Base-by-base conservation (phyloP, 2,888 invertebrate species). In the Lamproptera curius region DNA sequence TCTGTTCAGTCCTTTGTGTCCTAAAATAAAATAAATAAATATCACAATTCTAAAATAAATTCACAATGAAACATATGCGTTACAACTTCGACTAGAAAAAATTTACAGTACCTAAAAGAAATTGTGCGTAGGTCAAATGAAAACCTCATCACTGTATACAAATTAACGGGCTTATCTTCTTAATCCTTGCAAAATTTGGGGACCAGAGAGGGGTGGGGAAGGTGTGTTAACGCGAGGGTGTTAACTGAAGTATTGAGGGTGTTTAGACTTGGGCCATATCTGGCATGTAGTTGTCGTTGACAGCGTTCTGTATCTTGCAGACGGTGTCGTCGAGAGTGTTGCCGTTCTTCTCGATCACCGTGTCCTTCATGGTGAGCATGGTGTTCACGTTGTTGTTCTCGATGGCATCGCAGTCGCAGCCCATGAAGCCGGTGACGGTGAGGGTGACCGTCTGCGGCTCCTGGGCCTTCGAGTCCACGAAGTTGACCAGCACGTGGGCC, bases 331-430 rank as follows among this genome's bases (percentile, higher is more conserved):
- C 54, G 1, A 67, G 4, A 0, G 68, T 58, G 0, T 82, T 82
- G 0, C 85, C 85, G 23, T 83, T 84, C 9, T 63, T 52, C 47
- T 81, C 82, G 0, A 79, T 58, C 0, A 76, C 45, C 0, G 72
- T 64, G 0, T 73, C 72, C 3, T 69, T 65, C 16, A 56, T 49
- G 0, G 44, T 36, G 11, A 48, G 31, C 10, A 58, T 34, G 0
- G 54, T 52, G 2, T 55, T 58, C 1, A 64, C 31, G 39, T 80
- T 79, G 54, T 79, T 79, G 42, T 76, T 76, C 9, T 65, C 56
- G 1, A 52, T 53, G 1, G 61, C 58, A 11, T 26, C 48, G 50
- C 65, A 65, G 0, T 42, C 48, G 57, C 65, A 67, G 0, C 50
- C 39, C 3, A 33, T 43, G 39, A 46, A 52, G 2, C 57, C 57